These are phyloP conservation scores for Tortricodes alternella DNA, from an alignment of 2,888 invertebrate genomes.

Conservation along the genomic window DNA sequence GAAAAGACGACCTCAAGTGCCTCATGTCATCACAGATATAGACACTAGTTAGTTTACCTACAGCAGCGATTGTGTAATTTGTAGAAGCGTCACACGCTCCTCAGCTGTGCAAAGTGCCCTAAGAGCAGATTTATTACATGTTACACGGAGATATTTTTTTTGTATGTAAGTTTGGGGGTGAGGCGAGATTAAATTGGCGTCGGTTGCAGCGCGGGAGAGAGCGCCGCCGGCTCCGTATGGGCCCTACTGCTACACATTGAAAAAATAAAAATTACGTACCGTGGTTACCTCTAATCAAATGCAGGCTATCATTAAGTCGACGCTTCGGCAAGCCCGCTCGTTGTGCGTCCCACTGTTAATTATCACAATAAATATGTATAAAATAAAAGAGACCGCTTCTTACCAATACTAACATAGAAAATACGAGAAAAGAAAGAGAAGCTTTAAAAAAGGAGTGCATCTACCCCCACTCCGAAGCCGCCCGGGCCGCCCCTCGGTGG, in stretches of 20 bases:
- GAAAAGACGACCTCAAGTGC: neutral
- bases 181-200: slow-evolving; percentile 11
- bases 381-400: slow-evolving; percentile 78
- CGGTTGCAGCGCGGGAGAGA: slow-evolving; percentile 12
- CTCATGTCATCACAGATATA: neutral
- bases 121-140: slow-evolving; percentile 5
- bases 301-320: slow-evolving; percentile 78
- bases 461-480: slow-evolving; percentile 75
- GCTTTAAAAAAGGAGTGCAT: slow-evolving; percentile 82
- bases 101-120: neutral
- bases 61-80: neutral
- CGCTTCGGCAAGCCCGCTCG: slow-evolving; percentile 70
- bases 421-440: slow-evolving; percentile 82
- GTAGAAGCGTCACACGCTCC: neutral
- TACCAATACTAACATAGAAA: slow-evolving; percentile 79
- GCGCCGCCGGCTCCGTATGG: slow-evolving; percentile 30
- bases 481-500: slow-evolving; percentile 79
- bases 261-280: slow-evolving; percentile 70
- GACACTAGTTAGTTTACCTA: too few relatives aligned
- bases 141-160: slow-evolving; percentile 18
- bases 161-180: slow-evolving; percentile 16
- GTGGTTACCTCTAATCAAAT: slow-evolving; percentile 78
- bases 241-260: slow-evolving; percentile 45
- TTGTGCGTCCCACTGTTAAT: slow-evolving; percentile 80
- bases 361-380: slow-evolving; percentile 78